phyloP scores from a whole-genome alignment of 1,140 invertebrate genomes.

The Neodiprion virginianus region DNA sequence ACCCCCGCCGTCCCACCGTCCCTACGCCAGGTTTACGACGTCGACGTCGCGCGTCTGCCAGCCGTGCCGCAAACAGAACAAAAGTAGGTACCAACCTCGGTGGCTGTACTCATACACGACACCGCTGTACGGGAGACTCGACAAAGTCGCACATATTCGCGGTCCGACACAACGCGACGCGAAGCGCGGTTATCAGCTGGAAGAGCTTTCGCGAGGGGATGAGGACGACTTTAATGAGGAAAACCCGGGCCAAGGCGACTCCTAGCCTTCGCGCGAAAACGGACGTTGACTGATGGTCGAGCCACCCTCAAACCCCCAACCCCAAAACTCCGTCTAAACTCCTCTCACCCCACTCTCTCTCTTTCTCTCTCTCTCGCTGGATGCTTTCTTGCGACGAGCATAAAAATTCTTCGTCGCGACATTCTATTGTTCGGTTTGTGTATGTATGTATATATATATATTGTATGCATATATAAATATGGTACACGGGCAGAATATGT shows the following conservation, averaged over 20 bases:
- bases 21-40: neutral
- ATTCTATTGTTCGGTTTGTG: neutral
- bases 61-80: neutral
- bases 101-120: no score
- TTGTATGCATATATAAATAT: neutral
- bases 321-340: neutral
- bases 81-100: neutral
- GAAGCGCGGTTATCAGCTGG: no score
- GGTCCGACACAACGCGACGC: no score
- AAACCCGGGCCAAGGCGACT: neutral
- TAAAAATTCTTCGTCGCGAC: no score
- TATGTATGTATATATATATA: neutral
- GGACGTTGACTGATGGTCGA: slow-evolving; percentile 3
- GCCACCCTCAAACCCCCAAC: slow-evolving; percentile 14
- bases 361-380: slow-evolving; percentile 12
- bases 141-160: no score
- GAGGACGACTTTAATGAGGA: neutral
- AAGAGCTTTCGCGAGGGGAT: neutral
- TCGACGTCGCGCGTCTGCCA: neutral
- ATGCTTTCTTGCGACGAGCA: neutral
- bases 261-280: neutral
- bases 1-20: no score
- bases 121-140: no score
- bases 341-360: slow-evolving; percentile 10
- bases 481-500: neutral